Evolutionary conservation across 1,140 invertebrate genomes (phyloP).

Genomic region (Linepithema humile): DNA sequence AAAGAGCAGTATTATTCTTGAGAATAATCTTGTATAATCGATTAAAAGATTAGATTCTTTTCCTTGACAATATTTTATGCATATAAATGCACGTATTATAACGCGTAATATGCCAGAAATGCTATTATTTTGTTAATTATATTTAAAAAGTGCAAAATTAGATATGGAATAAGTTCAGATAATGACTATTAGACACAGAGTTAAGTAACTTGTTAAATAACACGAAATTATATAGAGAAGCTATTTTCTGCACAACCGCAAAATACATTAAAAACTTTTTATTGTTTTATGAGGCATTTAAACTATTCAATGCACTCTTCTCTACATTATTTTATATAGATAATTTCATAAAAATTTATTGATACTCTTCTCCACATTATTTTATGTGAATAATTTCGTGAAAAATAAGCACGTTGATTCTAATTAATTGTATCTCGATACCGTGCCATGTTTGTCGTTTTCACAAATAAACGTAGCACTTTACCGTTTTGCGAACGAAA

Average conservation of each 20-base stretch:
- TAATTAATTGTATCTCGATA: not conserved
- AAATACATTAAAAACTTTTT: not conserved
- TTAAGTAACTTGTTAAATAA: not conserved
- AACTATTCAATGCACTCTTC: not conserved
- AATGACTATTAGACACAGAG: no score
- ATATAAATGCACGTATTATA: no score
- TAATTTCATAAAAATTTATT: not conserved
- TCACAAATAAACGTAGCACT: not conserved
- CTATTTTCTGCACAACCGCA: not conserved
- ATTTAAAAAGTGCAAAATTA: no score
- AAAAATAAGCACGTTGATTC: not conserved
- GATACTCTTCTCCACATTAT: no score
- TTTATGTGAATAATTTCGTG: no score
- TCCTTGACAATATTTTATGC: no score
- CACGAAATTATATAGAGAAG: no score
- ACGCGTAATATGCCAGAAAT: no score
- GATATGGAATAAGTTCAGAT: no score
- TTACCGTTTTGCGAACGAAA: not conserved
- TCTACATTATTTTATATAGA: not conserved
- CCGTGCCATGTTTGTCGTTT: not conserved
- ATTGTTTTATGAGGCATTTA: not conserved
- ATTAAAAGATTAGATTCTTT: no score
- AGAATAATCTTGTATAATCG: not conserved
- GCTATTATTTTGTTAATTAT: no score
- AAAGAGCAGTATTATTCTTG: not conserved